Percentiles rank a stretch among this genome's conserved stretches.
Evolutionary conservation across 2,888 invertebrate species (phyloP).

Genomic region (Plutella xylostella): DNA sequence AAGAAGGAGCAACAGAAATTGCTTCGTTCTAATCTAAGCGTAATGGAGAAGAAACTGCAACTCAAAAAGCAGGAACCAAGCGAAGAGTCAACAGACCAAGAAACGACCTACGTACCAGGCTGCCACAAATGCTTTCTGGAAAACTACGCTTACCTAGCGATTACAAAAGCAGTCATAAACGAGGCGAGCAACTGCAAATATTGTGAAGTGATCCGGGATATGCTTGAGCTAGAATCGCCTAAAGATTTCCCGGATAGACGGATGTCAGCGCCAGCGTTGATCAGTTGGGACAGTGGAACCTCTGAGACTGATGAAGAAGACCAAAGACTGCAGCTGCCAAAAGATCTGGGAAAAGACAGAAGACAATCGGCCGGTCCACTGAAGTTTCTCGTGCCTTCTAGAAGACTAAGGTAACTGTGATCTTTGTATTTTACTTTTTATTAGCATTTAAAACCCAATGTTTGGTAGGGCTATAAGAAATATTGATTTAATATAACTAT

Average conservation of each 20-base stretch:
- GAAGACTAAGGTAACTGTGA: constrained; percentile 49
- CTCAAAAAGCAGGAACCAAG: constrained; percentile 44
- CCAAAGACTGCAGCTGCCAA: constrained; percentile 55
- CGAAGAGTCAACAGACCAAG: constrained; percentile 56
- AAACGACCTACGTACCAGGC: constrained; percentile 44
- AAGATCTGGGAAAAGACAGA: constrained; percentile 44
- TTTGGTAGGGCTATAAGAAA: too few species aligned
- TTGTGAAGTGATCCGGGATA: constrained; percentile 60
- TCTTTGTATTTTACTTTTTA: too few species aligned
- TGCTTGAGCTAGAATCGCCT: constrained; percentile 55
- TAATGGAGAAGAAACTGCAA: constrained; percentile 43
- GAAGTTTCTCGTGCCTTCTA: constrained; percentile 47
- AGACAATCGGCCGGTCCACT: constrained; percentile 67
- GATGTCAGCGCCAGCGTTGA: constrained; percentile 68
- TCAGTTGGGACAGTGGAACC: constrained; percentile 54
- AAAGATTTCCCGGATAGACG: constrained; percentile 53
- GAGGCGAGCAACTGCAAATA: constrained; percentile 56
- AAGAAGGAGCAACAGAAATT: constrained; percentile 49
- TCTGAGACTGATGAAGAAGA: constrained; percentile 56
- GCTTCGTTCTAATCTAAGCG: constrained; percentile 38
- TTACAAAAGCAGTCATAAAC: constrained; percentile 56
- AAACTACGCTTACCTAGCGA: constrained; percentile 57
- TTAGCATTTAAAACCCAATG: too few species aligned
- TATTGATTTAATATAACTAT: too few species aligned
- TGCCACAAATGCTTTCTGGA: constrained; percentile 65